A percentile compares a stretch with the other conserved stretches of the same genome.
Evolutionary conservation across 1,140 invertebrate species (phyloP).

Genomic region (Drosophila tani): DNA sequence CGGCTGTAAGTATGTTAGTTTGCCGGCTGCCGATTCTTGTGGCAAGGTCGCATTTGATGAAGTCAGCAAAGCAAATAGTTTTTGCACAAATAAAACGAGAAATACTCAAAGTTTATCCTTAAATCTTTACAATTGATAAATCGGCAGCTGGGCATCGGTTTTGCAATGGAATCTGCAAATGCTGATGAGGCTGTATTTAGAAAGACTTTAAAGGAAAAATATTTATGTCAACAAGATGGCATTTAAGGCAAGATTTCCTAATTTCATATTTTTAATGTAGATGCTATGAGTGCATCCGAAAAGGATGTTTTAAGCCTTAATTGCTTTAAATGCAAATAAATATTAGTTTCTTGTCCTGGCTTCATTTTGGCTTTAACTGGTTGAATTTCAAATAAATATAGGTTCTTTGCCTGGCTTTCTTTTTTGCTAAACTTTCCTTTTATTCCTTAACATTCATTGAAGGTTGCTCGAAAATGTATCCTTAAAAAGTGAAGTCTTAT

Average conservation of each 20-base stretch:
- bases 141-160: neutral
- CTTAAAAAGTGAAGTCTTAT: too few relatives aligned
- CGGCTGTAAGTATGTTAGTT: neutral
- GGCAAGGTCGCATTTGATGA: conserved; percentile 47
- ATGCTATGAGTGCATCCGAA: neutral
- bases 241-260: neutral
- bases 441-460: neutral
- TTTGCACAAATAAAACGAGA: neutral
- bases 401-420: neutral
- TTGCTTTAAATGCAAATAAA: neutral
- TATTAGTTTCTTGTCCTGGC: neutral
- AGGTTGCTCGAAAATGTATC: neutral
- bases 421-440: neutral
- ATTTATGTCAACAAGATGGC: neutral
- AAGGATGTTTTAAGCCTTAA: neutral
- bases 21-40: conserved; percentile 1
- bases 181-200: neutral
- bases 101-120: conserved; percentile 21
- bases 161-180: neutral
- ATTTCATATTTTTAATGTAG: too few relatives aligned
- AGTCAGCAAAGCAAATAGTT: conserved; percentile 35
- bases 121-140: conserved; percentile 25
- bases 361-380: neutral
- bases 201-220: neutral
- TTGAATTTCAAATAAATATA: neutral